Base-by-base conservation (phyloP, 2,888 invertebrate species). In the Erebia aethiops region DNA sequence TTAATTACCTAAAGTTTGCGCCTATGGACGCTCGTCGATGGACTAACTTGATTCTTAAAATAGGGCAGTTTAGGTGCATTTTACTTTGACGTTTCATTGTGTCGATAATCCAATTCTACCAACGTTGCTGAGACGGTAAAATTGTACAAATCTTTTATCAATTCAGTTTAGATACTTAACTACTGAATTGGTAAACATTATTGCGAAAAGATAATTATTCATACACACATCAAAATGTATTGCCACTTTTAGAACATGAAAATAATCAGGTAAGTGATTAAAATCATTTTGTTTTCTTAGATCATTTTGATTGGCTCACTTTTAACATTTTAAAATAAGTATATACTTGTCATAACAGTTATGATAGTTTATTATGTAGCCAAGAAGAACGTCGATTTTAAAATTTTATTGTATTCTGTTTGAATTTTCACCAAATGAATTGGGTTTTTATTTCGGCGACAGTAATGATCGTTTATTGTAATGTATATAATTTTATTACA, bases 381-480 rank as follows among this genome's bases (percentile, higher is more conserved):
- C 4, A 7, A 11, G n/a, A 51, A 52, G 3, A 64, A 9, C 21
- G 35, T 52, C 26, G 9, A 35, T 16, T 16, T 65, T n/a, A 52
- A 26, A 51, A 35, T 35, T n/a, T 54, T 7, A 65, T 65, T 52
- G 41, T 52, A 52, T 16, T 52, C n/a, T 54, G 16, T 54, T 41
- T 65, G 35, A 41, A 41, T 65, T 54, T 18, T 65, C 16, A 65
- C 51, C 21, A 62, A 63, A 63, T 52, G n/a, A 65, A 18, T 65
- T 65, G 43, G 64, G 26, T 63, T 51, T 18, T 52, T 8, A 26
- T 63, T 63, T 26, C 52, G 3, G 21, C 52, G n/a, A n/a, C 16
- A 61, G 61, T 43, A 14, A 62, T 62, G 11, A 46, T 62, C 14
- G 49, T 49, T 18, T 21, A 49, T 14, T 64, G 7, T 52, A 21